These are phyloP conservation scores for Pyxicephalus adspersus DNA, from an alignment of 2,113 vertebrate genomes.

Conservation along the genomic window DNA sequence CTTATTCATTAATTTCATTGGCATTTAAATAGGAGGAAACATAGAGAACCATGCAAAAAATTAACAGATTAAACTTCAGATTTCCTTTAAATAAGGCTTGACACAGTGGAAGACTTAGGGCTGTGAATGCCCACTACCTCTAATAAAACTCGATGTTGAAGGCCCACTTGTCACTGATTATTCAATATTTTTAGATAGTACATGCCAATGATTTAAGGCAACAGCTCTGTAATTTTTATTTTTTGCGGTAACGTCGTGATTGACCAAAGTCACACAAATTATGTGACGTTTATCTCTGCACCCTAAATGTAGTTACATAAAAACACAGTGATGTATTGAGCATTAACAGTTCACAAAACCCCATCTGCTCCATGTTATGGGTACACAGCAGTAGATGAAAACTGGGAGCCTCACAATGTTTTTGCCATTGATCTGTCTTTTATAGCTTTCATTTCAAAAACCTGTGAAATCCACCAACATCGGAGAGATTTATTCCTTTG, in stretches of 20 bases:
- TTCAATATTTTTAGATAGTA: too few species aligned
- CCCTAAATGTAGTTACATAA: neutral
- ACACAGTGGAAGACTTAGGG: too few species aligned
- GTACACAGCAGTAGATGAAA: constrained; percentile 20
- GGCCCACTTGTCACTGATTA: too few species aligned
- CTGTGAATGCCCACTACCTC: too few species aligned
- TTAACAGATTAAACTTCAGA: too few species aligned
- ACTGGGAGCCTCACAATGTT: constrained; percentile 21
- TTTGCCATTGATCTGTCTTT: constrained; percentile 38
- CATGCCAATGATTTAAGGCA: too few species aligned
- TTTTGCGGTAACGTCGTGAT: neutral
- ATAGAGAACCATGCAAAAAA: too few species aligned
- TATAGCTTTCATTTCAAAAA: constrained; percentile 28
- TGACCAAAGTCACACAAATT: neutral
- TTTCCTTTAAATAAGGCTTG: too few species aligned
- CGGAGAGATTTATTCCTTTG: constrained; percentile 21
- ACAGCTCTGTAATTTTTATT: neutral
- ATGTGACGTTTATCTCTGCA: neutral
- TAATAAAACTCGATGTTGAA: too few species aligned
- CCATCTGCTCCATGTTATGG: neutral
- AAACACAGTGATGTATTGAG: neutral
- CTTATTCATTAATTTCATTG: too few species aligned
- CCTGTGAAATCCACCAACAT: constrained; percentile 24
- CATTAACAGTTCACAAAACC: neutral
- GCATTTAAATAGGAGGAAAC: too few species aligned